Base-by-base conservation (phyloP, 2,888 invertebrate species). In the Epinotia nisella region DNA sequence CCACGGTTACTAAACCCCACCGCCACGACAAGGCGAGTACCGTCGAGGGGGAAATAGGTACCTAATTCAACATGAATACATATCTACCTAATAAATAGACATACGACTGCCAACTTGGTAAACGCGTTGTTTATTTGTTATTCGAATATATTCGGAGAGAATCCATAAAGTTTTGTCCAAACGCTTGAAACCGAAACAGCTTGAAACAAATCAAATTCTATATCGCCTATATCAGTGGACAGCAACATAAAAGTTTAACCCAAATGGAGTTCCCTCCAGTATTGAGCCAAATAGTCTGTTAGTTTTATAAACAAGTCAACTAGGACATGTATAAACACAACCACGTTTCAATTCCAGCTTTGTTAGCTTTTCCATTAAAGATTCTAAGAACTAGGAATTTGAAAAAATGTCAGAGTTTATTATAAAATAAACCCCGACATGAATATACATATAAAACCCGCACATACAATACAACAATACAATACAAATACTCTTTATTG, bases 241-340 rank as follows among this genome's bases (percentile, higher is more conserved):
- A 70, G 41, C 39, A 51, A 45, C 9, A 9, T n/a, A 15, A 49
- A 61, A 69, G 61, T 70, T 55, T 70, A 55, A 61, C 51, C 60
- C 11, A 39, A 15, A 61, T 55, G n/a, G 13, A 21, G 13, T 17
- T 60, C 51, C 35, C 45, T 60, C 2, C 39, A 39, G 21, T 61
- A 41, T 11, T 15, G 5, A 17, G 61, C 19, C 21, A 61, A 70
- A 53, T 39, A 29, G 21, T 49, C 19, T 62, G 21, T n/a, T 55
- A 55, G 51, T 17, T 61, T 15, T 51, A 39, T 56, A 58, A 45
- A 67, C 56, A 29, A 29, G 59, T 21, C 17, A 35, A 49, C 41
- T 24, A 17, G 35, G 51, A 21, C 41, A 15, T 41, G 35, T 35
- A 15, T 24, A 56, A 39, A 17, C n/a, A 9, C 1, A n/a, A 17